Evolutionary conservation across 2,797 vertebrate species (phyloP).

Genomic region (Cygnus olor): DNA sequence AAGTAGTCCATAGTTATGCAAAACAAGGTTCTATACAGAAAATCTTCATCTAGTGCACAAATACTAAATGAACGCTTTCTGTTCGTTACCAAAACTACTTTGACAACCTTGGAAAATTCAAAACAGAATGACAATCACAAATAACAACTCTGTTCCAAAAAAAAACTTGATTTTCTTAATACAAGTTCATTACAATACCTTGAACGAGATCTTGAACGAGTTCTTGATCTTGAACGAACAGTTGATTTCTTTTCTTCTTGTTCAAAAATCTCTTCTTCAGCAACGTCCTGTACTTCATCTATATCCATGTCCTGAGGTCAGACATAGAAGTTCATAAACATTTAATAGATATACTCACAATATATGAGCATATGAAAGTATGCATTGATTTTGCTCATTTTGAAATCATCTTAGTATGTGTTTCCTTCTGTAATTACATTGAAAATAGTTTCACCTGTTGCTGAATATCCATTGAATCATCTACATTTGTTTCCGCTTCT

Average conservation of each 20-base stretch:
- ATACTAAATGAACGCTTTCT: neutral
- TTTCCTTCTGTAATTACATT: neutral
- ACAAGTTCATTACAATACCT: constrained; percentile 79
- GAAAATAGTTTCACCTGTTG: constrained; percentile 85
- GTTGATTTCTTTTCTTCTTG: constrained; percentile 90
- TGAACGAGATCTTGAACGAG: constrained; percentile 93
- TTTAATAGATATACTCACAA: neutral
- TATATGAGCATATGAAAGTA: neutral
- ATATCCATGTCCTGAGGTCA: constrained; percentile 94
- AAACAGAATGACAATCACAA: neutral
- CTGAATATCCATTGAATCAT: constrained; percentile 96
- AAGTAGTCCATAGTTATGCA: neutral
- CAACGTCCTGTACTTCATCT: constrained; percentile 92
- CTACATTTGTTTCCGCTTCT: constrained; percentile 88
- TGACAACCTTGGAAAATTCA: neutral
- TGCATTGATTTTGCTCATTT: neutral
- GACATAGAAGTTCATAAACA: neutral
- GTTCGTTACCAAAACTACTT: neutral
- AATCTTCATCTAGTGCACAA: neutral
- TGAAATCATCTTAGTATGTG: neutral
- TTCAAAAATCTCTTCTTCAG: constrained; percentile 93
- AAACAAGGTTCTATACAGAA: neutral
- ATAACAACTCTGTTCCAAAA: neutral
- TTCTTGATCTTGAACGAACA: constrained; percentile 89
- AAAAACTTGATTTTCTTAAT: neutral